Evolutionary conservation across 2,797 vertebrate genomes (phyloP).

Genomic region (Cottoperca gobio): DNA sequence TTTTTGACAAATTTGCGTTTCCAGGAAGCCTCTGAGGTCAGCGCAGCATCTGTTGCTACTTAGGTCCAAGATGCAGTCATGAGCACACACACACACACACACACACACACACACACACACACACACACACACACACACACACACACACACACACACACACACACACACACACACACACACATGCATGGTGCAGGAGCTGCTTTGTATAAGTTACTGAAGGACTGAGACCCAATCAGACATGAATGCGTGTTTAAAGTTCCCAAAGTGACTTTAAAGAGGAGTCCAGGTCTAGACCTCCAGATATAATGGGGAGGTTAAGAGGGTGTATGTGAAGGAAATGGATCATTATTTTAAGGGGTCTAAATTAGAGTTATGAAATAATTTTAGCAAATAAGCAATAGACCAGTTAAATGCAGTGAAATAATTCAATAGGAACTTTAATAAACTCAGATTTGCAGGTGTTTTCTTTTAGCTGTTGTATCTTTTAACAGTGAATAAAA

Average conservation of each 20-base stretch:
- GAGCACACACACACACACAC: conserved; percentile 15
- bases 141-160: conserved; percentile 20
- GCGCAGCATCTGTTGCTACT: conserved; percentile 93
- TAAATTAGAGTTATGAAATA: conserved; percentile 10
- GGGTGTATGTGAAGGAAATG: conserved; percentile 27
- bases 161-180: conserved; percentile 20
- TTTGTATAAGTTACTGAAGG: conserved; percentile 87
- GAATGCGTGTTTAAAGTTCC: conserved; percentile 83
- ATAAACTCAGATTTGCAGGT: not conserved
- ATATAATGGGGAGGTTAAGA: conserved; percentile 28
- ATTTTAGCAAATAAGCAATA: not conserved
- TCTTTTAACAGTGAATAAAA: conserved; percentile 3
- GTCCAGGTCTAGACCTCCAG: conserved; percentile 48
- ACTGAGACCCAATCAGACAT: conserved; percentile 87
- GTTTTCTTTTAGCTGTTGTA: not conserved
- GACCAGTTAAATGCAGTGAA: not conserved
- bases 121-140: conserved; percentile 33
- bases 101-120: conserved; percentile 40
- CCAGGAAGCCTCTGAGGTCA: conserved; percentile 96
- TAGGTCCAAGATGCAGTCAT: conserved; percentile 86
- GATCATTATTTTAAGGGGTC: conserved; percentile 19
- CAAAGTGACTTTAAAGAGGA: conserved; percentile 77
- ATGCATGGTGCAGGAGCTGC: conserved; percentile 66
- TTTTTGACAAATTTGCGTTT: conserved; percentile 96
- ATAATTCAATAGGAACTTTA: not conserved